Percentiles rank a stretch among this genome's conserved stretches.
Conservation (phyloP, 2,888 invertebrate genomes). For the Eupeodes latifasciatus region DNA sequence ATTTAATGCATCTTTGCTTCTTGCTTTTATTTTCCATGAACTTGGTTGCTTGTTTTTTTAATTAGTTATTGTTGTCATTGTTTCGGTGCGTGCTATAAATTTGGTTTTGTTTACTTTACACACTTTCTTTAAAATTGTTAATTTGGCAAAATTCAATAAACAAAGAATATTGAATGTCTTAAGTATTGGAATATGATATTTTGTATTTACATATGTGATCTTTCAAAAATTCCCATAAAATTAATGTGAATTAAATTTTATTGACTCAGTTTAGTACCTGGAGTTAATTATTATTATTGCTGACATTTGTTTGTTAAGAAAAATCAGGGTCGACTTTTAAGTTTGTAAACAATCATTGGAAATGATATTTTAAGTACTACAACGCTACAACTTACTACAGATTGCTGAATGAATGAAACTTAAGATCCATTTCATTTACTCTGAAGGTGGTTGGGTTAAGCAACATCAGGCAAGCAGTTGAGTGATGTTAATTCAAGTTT, state of each 20-base stretch:
- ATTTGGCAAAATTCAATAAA: conserved; percentile 5
- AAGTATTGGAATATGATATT: not conserved
- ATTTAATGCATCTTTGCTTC: not conserved
- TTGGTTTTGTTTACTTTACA: not conserved
- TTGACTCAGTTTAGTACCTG: not conserved
- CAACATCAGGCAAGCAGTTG: too few relatives aligned
- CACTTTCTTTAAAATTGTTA: not conserved
- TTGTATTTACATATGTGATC: not conserved
- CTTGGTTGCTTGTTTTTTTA: not conserved
- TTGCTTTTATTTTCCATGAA: not conserved
- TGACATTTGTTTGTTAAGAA: not conserved
- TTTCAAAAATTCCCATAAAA: not conserved
- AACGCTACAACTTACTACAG: too few relatives aligned
- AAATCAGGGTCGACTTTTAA: not conserved
- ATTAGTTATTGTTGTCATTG: not conserved
- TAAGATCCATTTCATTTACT: too few relatives aligned
- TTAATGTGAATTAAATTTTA: not conserved
- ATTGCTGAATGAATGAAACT: too few relatives aligned
- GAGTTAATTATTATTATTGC: not conserved
- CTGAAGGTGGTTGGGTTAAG: too few relatives aligned
- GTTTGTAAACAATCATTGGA: not conserved
- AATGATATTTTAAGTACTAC: not conserved
- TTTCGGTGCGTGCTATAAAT: not conserved
- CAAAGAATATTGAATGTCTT: not conserved
- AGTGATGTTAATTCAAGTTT: too few relatives aligned